A percentile compares a stretch with the other conserved stretches of the same genome.
Evolutionary conservation across 2,797 vertebrate species (phyloP).

Genomic region (Silurus lanzhouensis): DNA sequence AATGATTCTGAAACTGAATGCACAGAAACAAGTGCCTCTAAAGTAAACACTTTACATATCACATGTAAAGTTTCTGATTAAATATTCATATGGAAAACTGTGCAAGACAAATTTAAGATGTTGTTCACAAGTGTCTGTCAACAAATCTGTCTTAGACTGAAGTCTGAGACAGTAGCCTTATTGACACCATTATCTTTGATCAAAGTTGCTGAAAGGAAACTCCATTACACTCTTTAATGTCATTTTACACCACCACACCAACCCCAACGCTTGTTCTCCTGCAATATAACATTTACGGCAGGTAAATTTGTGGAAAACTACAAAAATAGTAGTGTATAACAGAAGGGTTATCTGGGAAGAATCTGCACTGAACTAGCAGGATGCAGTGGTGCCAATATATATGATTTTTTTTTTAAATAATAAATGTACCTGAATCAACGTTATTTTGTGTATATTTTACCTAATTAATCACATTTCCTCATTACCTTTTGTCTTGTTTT

Average conservation of each 20-base stretch:
- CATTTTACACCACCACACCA: slow-evolving; percentile 4
- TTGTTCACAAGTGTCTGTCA: neutral
- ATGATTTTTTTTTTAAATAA: neutral
- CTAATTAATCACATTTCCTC: neutral
- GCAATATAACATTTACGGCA: neutral
- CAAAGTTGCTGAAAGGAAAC: slow-evolving; percentile 40
- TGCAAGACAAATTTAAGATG: slow-evolving; percentile 8
- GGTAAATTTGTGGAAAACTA: neutral
- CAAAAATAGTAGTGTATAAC: neutral
- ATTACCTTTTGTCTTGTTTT: neutral
- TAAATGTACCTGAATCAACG: neutral
- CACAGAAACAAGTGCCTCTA: neutral
- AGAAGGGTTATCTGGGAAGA: neutral
- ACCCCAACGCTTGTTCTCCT: slow-evolving; percentile 13
- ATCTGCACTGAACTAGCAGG: neutral
- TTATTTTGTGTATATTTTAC: neutral
- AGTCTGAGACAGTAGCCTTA: slow-evolving; percentile 39
- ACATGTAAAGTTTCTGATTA: slow-evolving; percentile 1
- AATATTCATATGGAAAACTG: slow-evolving; percentile 17
- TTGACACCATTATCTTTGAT: slow-evolving; percentile 71
- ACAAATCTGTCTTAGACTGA: neutral
- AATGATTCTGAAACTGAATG: neutral
- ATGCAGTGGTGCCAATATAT: neutral
- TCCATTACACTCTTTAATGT: slow-evolving; percentile 57
- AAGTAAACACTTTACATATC: neutral